These are phyloP conservation scores for Dicerorhinus sumatrensis DNA, from an alignment of 2,113 vertebrate genomes.

Conservation along the genomic window DNA sequence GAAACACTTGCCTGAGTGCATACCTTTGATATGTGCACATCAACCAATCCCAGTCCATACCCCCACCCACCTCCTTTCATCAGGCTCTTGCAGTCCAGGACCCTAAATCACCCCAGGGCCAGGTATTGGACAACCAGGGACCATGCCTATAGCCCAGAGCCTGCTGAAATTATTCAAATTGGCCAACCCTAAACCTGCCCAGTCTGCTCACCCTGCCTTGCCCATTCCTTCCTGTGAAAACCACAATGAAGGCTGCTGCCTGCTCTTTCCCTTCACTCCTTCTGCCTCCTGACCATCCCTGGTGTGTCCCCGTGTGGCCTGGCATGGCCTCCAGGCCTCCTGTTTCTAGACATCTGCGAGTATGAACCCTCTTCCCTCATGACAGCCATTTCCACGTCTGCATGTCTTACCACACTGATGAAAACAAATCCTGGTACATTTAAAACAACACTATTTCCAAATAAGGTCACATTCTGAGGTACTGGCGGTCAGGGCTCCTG, in stretches of 20 bases:
- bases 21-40: not conserved
- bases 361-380: not conserved
- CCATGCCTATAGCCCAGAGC: not conserved
- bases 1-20: not conserved
- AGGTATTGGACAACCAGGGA: not conserved
- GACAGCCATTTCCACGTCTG: not conserved
- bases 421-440: not conserved
- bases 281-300: not conserved
- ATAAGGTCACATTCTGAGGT: not conserved
- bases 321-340: not conserved
- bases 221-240: not conserved
- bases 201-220: not conserved
- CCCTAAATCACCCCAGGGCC: not conserved
- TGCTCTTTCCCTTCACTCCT: not conserved
- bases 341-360: not conserved
- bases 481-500: not conserved
- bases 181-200: not conserved
- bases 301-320: rapidly evolving
- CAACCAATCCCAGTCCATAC: no score
- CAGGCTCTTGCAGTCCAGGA: not conserved
- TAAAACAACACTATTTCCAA: not conserved
- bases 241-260: not conserved
- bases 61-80: not conserved
- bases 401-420: not conserved
- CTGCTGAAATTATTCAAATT: not conserved